Evolutionary conservation across 2,888 invertebrate genomes (phyloP), one percentile per base, ranked within the genome.

Genomic region (Drosophila planitibia): DNA sequence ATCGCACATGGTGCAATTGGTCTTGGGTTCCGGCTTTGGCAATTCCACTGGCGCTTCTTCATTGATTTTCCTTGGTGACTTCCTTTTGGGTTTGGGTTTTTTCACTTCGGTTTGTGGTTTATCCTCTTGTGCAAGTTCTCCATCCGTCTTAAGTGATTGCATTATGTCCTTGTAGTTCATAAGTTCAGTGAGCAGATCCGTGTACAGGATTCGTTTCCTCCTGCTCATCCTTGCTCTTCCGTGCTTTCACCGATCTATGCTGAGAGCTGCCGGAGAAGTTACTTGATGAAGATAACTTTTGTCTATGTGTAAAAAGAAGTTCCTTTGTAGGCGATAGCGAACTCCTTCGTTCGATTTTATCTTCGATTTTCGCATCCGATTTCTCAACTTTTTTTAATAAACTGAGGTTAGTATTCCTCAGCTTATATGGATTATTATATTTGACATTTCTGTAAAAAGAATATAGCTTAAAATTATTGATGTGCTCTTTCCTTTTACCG

Each of bases 1-100:
- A 22, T 25, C 19, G 35, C 74, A 74, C 12, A 61, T 2, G 35
- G 4, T 30, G 35, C 63, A 22, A 28, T 7, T 25, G 16, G 2
- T 9, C 28, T n/a, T 57, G 2, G 37, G 28, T 4, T 33, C 22
- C 16, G 3, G 12, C 10, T 39, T 25, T 28, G 28, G 39, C n/a
- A 6, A 3, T 14, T 25, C 4, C 28, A 19, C n/a, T 19, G 55
- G 30, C 16, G 19, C n/a, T 19, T 49, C 16, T 6, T 25, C 5
- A 7, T 0, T 12, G 22, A 22, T 22, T 47, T 7, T 53, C 16
- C 0, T 28, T n/a, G 2, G 1, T 3, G 2, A 16, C n/a, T 30
- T 54, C 25, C 6, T 54, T n/a, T 32, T 12, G 10, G 2, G 12
- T 10, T 32, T n/a, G 9, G 3, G 0, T 25, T 32, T 39, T 10